Conservation (phyloP, 2,113 vertebrate species). For the Ceratotherium simum region DNA sequence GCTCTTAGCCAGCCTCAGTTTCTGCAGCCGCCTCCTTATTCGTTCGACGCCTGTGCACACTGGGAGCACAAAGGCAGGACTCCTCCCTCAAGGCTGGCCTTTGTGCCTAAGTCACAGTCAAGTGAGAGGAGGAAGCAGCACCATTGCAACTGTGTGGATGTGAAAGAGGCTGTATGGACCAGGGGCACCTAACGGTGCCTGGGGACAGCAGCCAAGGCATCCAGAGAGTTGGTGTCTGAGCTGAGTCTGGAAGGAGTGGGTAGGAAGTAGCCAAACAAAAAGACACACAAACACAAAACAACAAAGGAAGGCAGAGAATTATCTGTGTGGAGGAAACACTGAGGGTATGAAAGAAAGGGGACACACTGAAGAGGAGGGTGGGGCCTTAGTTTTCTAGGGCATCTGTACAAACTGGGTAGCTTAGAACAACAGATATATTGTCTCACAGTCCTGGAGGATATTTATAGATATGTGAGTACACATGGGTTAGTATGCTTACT, state of each 20-base stretch:
- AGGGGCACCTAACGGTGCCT: background rate
- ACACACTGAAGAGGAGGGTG: background rate
- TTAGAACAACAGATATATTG: background rate
- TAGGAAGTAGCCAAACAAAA: background rate
- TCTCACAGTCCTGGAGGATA: background rate
- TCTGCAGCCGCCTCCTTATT: background rate
- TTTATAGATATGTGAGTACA: background rate
- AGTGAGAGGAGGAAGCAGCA: background rate
- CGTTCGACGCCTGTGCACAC: background rate
- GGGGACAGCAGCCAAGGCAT: background rate
- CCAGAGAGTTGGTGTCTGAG: background rate
- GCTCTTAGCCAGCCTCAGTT: rapidly evolving
- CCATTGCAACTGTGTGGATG: rapidly evolving
- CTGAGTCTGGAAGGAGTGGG: background rate
- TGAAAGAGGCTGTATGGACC: background rate
- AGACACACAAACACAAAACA: background rate
- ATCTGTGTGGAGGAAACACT: background rate
- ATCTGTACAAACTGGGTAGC: background rate
- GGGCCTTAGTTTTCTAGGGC: background rate
- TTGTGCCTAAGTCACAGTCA: background rate
- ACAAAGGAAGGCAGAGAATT: background rate
- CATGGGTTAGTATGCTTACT: too few relatives aligned
- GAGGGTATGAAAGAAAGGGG: background rate
- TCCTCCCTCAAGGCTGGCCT: background rate
- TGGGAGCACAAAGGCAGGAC: too few relatives aligned